Conservation (phyloP, 2,888 invertebrate species). For the Drosophila mimica region DNA sequence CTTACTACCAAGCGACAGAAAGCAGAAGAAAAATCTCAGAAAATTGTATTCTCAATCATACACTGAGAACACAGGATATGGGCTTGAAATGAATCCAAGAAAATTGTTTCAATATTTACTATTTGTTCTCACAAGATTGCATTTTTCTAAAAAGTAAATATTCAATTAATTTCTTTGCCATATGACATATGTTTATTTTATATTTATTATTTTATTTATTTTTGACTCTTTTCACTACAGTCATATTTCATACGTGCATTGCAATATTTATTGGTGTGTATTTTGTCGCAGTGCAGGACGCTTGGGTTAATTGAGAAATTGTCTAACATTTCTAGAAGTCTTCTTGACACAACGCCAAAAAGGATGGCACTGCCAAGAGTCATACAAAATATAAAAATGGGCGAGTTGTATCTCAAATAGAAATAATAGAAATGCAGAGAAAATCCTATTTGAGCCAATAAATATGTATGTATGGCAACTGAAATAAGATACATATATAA, state of each 20-base stretch:
- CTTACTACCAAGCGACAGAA: constrained; percentile 47
- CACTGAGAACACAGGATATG: constrained; percentile 21
- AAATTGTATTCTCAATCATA: constrained; percentile 18
- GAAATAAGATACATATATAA: neutral
- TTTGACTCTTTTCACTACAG: neutral
- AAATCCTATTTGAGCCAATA: neutral
- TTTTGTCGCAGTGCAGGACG: constrained; percentile 32
- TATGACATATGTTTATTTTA: neutral
- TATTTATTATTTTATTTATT: neutral
- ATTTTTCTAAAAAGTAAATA: neutral
- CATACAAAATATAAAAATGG: constrained; percentile 57
- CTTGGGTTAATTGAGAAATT: constrained; percentile 15
- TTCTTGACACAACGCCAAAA: constrained; percentile 81
- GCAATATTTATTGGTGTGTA: neutral
- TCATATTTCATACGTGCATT: neutral
- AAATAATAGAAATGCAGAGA: neutral
- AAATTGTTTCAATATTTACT: neutral
- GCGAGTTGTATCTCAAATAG: constrained; percentile 39
- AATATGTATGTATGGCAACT: neutral
- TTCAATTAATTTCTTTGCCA: neutral
- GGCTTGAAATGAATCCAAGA: neutral
- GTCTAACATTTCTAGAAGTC: constrained; percentile 34
- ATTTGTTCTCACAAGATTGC: too few relatives aligned
- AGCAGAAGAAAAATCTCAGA: constrained; percentile 22
- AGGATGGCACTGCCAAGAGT: constrained; percentile 47